Evolutionary conservation across 2,113 vertebrate genomes (phyloP), one percentile per base, ranked within the genome.

Genomic region (Polyodon spathula): DNA sequence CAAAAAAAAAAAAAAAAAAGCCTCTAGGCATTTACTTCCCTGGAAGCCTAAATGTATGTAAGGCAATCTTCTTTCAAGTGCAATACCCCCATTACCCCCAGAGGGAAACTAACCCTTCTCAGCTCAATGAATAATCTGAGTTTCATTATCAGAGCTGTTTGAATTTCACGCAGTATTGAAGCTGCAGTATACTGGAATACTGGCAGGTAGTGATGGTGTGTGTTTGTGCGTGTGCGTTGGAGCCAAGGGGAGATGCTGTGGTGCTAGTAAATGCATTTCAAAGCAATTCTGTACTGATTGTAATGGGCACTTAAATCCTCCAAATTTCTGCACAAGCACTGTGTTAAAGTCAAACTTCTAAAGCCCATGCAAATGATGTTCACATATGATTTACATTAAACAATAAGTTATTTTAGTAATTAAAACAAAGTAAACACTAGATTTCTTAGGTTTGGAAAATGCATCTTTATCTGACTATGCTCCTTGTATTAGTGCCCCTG

Each of bases 51-150:
- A 74, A 72, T 71, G 62, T 70, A 71, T 69, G 72, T 74, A 63
- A 76, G 66, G 69, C 70, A 66, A 64, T 58, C 56, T 65, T 65
- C 70, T 76, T 74, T 76, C 74, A 74, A 72, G 72, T 74, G 66
- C 71, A 71, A 76, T 64, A 72, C 70, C 61, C 64, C 62, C 61
- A 74, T 74, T 72, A 71, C 63, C 68, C 66, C 74, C 72, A 76
- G 71, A 74, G 70, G 70, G 56, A 69, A 68, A 64, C 63, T 71
- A 72, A 74, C 72, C 70, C 72, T 74, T 67, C 68, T 70, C 70
- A 71, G 71, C 65, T 69, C 68, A 72, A 68, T 65, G 54, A 66
- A 64, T 72, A 74, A 74, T 76, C 74, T 68, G 46, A 60, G 63
- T 70, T 71, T 69, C 63, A 65, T 57, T 62, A 60, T 55, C 51